Percentiles rank a stretch among this genome's conserved stretches.
These are phyloP conservation scores for Tillus elongatus DNA, from an alignment of 2,888 invertebrate genomes.

Conservation along the genomic window DNA sequence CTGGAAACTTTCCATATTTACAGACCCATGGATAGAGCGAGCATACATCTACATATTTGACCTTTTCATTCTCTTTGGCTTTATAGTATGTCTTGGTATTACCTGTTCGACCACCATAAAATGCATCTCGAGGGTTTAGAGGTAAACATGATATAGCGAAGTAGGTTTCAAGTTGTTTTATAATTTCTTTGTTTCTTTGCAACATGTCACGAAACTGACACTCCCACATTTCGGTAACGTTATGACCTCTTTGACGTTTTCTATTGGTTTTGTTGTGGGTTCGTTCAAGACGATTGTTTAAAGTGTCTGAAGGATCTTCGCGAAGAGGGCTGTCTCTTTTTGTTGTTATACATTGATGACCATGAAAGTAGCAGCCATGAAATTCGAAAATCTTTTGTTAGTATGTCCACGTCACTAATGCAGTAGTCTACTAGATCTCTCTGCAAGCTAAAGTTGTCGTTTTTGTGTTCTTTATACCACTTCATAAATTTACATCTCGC, in stretches of 20 bases:
- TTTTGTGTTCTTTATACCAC: background rate
- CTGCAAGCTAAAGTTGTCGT: background rate
- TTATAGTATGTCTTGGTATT: background rate
- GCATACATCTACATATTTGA: constrained; percentile 25
- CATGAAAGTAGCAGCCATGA: constrained; percentile 19
- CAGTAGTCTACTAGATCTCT: background rate
- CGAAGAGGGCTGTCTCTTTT: constrained; percentile 22
- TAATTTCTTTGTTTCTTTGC: constrained; percentile 9
- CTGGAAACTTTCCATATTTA: constrained; percentile 25
- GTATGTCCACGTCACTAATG: background rate
- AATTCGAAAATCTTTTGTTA: constrained; percentile 17
- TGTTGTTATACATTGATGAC: constrained; percentile 27
- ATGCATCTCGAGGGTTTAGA: constrained; percentile 18
- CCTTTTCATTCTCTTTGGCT: constrained; percentile 17
- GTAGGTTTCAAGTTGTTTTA: constrained; percentile 11
- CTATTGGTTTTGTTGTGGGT: constrained; percentile 13
- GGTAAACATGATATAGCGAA: constrained; percentile 12
- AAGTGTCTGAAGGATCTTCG: constrained; percentile 10
- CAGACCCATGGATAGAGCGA: constrained; percentile 27
- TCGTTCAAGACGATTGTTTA: constrained; percentile 13
- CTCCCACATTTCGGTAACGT: constrained; percentile 18
- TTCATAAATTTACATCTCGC: background rate
- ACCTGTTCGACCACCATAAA: constrained; percentile 18
- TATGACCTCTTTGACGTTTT: constrained; percentile 11
- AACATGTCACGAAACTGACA: constrained; percentile 16